These are phyloP conservation scores for Halictus rubicundus DNA, from an alignment of 1,140 invertebrate species.

Conservation along the genomic window DNA sequence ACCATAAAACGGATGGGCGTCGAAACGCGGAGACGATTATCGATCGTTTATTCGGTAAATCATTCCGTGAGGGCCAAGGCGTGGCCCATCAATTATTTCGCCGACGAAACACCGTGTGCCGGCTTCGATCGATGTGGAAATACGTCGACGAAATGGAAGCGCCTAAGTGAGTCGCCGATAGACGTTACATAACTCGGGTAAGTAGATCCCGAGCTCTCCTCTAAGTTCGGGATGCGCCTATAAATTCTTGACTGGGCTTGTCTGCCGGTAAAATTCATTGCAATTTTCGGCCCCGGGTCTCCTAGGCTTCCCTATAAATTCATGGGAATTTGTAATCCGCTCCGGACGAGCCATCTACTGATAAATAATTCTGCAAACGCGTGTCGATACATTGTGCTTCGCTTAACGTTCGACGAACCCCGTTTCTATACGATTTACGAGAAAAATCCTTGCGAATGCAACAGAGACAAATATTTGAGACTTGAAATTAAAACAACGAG, in stretches of 20 bases:
- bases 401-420: too few relatives aligned
- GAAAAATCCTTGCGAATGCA: too few relatives aligned
- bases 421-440: too few relatives aligned
- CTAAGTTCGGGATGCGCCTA: neutral
- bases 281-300: neutral
- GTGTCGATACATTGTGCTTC: too few relatives aligned
- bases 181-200: slow-evolving; percentile 18
- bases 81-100: slow-evolving; percentile 53
- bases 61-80: slow-evolving; percentile 25
- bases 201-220: neutral
- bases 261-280: slow-evolving; percentile 3
- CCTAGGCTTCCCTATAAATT: neutral
- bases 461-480: too few relatives aligned
- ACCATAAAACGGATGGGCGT: neutral
- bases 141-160: slow-evolving; percentile 13
- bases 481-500: too few relatives aligned
- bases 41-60: slow-evolving; percentile 47
- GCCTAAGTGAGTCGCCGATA: slow-evolving; percentile 6
- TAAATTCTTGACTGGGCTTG: slow-evolving; percentile 10
- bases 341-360: neutral
- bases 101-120: neutral
- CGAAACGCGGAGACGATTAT: neutral
- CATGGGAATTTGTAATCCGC: neutral
- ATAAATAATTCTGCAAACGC: too few relatives aligned
- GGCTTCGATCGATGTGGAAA: slow-evolving; percentile 23